phyloP scores from a whole-genome alignment of 2,888 invertebrate species.

The Eupithecia subfuscata region DNA sequence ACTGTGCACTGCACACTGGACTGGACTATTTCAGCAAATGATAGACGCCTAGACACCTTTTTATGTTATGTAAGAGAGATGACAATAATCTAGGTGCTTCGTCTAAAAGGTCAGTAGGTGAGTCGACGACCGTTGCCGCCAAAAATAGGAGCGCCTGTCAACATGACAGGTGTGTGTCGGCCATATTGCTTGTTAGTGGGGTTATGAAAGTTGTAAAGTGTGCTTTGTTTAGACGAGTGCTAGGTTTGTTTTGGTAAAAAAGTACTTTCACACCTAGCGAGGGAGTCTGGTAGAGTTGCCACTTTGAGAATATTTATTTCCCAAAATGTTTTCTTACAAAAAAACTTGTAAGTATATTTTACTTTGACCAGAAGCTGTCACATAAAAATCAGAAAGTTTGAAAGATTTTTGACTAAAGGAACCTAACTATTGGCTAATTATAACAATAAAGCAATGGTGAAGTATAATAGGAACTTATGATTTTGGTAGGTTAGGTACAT shows the following conservation, averaged over 20 bases:
- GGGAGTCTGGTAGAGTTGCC: neutral
- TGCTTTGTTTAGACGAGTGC: constrained; percentile 2
- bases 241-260: constrained; percentile 1
- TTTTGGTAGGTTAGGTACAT: neutral
- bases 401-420: too few relatives aligned
- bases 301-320: neutral
- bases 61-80: constrained; percentile 43
- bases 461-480: neutral
- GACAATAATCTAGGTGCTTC: constrained; percentile 41
- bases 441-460: too few relatives aligned
- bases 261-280: neutral
- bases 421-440: too few relatives aligned
- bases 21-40: constrained; percentile 48
- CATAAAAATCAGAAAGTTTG: too few relatives aligned
- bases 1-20: neutral
- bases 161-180: constrained; percentile 42
- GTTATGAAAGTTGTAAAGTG: constrained; percentile 25
- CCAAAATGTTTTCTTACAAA: neutral
- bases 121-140: constrained; percentile 66
- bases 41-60: constrained; percentile 46
- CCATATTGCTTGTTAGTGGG: constrained; percentile 36
- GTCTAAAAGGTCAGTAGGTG: constrained; percentile 58
- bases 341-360: neutral
- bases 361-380: too few relatives aligned
- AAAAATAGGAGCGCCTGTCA: constrained; percentile 55